Base-by-base conservation (phyloP, 2,797 vertebrate species). In the Pangasius larnaudii region DNA sequence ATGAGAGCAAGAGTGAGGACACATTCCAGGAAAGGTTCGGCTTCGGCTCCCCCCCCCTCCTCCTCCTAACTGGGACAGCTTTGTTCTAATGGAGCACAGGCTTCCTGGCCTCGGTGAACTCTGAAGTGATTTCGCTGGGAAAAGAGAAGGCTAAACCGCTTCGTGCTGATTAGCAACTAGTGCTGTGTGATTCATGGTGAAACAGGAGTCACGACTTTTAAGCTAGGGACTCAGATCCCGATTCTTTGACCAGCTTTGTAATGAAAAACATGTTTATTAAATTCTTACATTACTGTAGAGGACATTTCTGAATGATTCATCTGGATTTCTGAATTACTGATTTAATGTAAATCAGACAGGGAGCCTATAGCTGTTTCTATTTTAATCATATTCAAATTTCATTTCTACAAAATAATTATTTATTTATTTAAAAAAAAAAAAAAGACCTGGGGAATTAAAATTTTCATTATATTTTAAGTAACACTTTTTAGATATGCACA, bases 81-180 rank as follows among this genome's bases (percentile, higher is more conserved):
- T 91, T 91, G 88, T 90, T 91, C 86, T 92, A 90, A 92, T 87
- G 83, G 83, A 90, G 88, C 87, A 65, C 88, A 87, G 84, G 87
- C 90, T 90, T 89, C 85, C 87, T 88, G 91, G 91, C 86, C 58
- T 86, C 87, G 30, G 27, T 87, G 89, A 90, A 85, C 89, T 82
- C 67, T 82, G 80, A 88, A 88, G 88, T 59, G 27, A 81, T 83
- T 80, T 74, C 65, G 16, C 86, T 84, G 56, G 88, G 77, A 82
- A 85, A 56, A 27, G 19, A 77, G 16, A 49, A 74, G 24, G 86
- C 53, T 89, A 24, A 33, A 59, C 18, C 19, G 49, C 84, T 88
- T 74, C 13, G 1, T 2, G 27, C 46, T 82, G 80, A 65, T 82
- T 63, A 82, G 80, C 27, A n/a, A 65, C 80, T 46, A 46, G 39